Evolutionary conservation across 2,113 vertebrate genomes (phyloP).

Genomic region (Micromys minutus): DNA sequence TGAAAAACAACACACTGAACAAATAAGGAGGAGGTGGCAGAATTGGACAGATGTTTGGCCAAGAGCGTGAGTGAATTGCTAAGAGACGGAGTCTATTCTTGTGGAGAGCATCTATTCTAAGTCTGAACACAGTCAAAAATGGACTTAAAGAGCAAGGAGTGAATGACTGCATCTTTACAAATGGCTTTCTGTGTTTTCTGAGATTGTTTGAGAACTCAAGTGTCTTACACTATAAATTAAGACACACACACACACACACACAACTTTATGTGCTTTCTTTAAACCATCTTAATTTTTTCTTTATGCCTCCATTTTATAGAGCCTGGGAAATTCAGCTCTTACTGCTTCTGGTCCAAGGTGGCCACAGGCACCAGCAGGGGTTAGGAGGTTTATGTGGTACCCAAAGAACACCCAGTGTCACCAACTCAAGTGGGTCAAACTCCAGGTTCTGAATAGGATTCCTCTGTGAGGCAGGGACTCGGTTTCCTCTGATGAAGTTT

Average conservation of each 20-base stretch:
- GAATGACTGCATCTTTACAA: no score
- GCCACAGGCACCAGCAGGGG: neutral
- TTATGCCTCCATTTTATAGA: neutral
- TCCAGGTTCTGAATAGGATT: neutral
- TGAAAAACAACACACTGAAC: neutral
- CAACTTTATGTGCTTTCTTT: conserved; percentile 53
- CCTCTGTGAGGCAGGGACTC: neutral
- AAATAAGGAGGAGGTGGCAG: neutral
- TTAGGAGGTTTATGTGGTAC: neutral
- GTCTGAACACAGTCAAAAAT: neutral
- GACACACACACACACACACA: neutral
- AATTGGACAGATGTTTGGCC: neutral
- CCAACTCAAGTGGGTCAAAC: neutral
- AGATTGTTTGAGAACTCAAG: conserved; percentile 17
- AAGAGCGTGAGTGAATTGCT: neutral
- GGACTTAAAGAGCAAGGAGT: neutral
- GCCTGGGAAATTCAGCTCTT: neutral
- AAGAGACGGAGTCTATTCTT: neutral
- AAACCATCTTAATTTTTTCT: conserved; percentile 56
- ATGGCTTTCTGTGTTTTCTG: neutral
- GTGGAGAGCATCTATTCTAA: neutral
- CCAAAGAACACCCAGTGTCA: neutral
- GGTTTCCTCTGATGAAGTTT: neutral
- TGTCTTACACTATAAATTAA: conserved; percentile 23
- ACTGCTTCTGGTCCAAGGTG: neutral